Evolutionary conservation across 2,888 invertebrate species (phyloP), one percentile per base, ranked within the genome.

Genomic region (Pasiphila rectangulata): DNA sequence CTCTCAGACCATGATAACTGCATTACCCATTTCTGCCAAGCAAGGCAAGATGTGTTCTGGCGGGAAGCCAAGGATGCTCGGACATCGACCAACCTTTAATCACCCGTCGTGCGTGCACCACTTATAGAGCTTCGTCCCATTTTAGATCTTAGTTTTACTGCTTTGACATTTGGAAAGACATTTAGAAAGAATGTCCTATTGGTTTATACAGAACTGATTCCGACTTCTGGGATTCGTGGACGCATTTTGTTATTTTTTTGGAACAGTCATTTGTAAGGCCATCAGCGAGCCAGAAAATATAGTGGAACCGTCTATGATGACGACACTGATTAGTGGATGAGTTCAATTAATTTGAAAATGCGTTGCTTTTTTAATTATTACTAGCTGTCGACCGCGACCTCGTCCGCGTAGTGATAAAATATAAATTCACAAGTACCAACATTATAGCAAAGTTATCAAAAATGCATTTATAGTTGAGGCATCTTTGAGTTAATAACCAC

Each of bases 61-160:
- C 83, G 53, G 37, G 39, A 45, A 67, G 83, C 83, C 83, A 84
- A 80, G 73, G 78, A 79, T 76, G 57, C 48, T 66, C 74, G 75
- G 72, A 72, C 76, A 72, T 69, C 75, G 79, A 77, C 79, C 79
- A 81, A 78, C 78, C 75, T 79, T 75, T 79, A 71, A 69, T 72
- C 72, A 74, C 69, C 67, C 63, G 54, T 55, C 57, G 43, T 42
- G 46, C 27, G 46, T 37, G 46, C 36, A 56, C 44, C 65, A 56
- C 64, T 64, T 69, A 57, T 63, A 66, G 64, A 63, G 29, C 59
- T 58, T 54, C 56, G 52, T 76, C 76, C 79, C 68, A 66, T 73
- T 82, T 76, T 79, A 81, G 80, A 77, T 71, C 61, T 62, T 69
- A 65, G 59, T 72, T 71, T 70, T 71, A 68, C 67, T 70, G 56